Base-by-base conservation (phyloP, 2,888 invertebrate genomes). In the Exephanes ischioxanthus region DNA sequence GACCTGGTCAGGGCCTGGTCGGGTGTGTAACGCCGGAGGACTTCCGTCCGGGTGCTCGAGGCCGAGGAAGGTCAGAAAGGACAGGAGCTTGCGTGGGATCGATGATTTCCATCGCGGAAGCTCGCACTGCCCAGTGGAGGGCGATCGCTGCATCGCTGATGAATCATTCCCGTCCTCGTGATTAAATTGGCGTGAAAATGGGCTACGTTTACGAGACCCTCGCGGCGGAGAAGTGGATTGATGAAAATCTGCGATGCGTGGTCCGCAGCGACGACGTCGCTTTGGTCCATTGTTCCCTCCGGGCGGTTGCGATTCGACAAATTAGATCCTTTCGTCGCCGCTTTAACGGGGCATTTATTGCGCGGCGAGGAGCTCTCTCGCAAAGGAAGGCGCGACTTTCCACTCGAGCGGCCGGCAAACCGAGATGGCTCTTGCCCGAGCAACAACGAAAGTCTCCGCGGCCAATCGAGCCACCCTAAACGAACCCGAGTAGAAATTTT, bases 141-240 rank as follows among this genome's bases (percentile, higher is more conserved):
- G 53, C 22, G 53, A 76, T 76, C 53, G 67, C 55, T 19, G 37
- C 26, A 16, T 30, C 53, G 66, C 19, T 67, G 51, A 63, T 63
- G 63, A 63, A 63, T 63, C 63, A 76, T 66, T 76, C 80, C 77
- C 72, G 72, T 78, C 78, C 80, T 77, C 76, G 80, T 85, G 83
- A 83, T 85, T 83, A 83, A 85, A 85, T 85, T 85, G 85, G 85
- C 85, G 85, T 83, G 83, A 85, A 85, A 83, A 85, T 85, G 76
- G 83, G 71, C 83, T 72, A 66, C 85, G 80, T 83, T 85, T 85
- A 85, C 80, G 83, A 83, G 83, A 77, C 76, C 76, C 78, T 72
- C 72, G 72, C 67, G 22, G 16, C 55, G n/a, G 22, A 67, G 48
- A 63, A 58, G 77, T 19, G 61, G 67, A 80, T 83, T 85, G 77